A percentile compares a stretch with the other conserved stretches of the same genome.
Conservation (phyloP, 2,888 invertebrate species). For the Chrysotoxum bicinctum region DNA sequence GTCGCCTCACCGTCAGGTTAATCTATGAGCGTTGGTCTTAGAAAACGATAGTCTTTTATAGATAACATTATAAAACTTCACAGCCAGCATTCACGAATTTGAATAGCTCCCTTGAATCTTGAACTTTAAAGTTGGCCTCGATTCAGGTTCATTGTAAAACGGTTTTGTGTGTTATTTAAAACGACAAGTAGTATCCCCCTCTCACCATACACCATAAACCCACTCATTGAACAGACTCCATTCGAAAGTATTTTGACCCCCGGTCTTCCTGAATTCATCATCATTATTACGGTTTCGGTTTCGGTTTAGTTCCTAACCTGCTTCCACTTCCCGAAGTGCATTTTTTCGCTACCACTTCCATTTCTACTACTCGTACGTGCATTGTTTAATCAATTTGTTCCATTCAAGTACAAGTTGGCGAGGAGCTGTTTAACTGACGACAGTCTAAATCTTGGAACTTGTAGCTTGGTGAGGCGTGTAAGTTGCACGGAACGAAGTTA, state of each 20-base stretch:
- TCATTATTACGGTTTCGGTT: constrained; percentile 10
- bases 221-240: not conserved
- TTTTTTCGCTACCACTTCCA: constrained; percentile 20
- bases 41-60: not conserved
- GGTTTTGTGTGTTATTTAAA: not conserved
- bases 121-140: constrained; percentile 43
- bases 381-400: constrained; percentile 20
- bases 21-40: constrained; percentile 1
- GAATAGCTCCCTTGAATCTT: constrained; percentile 34
- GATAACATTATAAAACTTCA: not conserved
- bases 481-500: constrained; percentile 66
- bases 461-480: constrained; percentile 37
- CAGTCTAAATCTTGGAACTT: constrained; percentile 17
- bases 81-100: not conserved
- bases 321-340: constrained; percentile 69
- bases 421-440: constrained; percentile 32
- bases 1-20: constrained; percentile 36
- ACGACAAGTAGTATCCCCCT: not conserved
- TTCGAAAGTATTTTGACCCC: constrained; percentile 53
- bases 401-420: constrained; percentile 50
- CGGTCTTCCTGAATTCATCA: constrained; percentile 53
- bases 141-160: constrained; percentile 44
- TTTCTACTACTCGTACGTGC: not conserved
- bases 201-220: no score
- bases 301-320: constrained; percentile 47